Percentiles rank a stretch among this genome's conserved stretches.
Conservation (phyloP, 2,797 vertebrate genomes). For the Halcyon chelicuti region DNA sequence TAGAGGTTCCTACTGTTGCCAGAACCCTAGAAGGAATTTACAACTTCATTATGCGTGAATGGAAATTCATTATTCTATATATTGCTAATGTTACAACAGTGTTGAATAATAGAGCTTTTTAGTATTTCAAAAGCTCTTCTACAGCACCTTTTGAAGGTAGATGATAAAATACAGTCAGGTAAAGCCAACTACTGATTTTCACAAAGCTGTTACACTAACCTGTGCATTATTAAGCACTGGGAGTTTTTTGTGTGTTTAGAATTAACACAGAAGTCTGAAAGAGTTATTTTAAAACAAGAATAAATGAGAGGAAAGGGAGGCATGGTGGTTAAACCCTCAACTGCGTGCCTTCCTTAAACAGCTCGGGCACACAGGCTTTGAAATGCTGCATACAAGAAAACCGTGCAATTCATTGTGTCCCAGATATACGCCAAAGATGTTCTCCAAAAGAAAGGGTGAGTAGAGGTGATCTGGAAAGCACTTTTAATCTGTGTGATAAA, state of each 20-base stretch:
- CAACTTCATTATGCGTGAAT: constrained; percentile 62
- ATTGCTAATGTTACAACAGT: constrained; percentile 57
- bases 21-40: constrained; percentile 71
- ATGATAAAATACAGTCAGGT: constrained; percentile 60
- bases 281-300: background rate
- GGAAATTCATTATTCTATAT: constrained; percentile 46
- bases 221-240: constrained; percentile 31
- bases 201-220: background rate
- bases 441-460: constrained; percentile 70
- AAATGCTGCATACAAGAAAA: constrained; percentile 48
- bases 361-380: background rate
- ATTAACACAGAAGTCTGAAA: background rate
- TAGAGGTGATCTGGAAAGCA: constrained; percentile 68
- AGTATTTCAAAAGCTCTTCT: constrained; percentile 65
- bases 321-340: background rate
- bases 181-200: constrained; percentile 29
- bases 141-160: constrained; percentile 36
- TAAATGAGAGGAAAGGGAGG: background rate
- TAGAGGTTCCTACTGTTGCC: constrained; percentile 44
- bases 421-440: constrained; percentile 54
- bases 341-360: background rate
- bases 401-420: background rate
- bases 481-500: constrained; percentile 78
- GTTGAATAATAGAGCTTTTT: constrained; percentile 49
- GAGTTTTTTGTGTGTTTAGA: background rate